Conservation (phyloP, 2,113 vertebrate genomes). For the Tenrec ecaudatus region DNA sequence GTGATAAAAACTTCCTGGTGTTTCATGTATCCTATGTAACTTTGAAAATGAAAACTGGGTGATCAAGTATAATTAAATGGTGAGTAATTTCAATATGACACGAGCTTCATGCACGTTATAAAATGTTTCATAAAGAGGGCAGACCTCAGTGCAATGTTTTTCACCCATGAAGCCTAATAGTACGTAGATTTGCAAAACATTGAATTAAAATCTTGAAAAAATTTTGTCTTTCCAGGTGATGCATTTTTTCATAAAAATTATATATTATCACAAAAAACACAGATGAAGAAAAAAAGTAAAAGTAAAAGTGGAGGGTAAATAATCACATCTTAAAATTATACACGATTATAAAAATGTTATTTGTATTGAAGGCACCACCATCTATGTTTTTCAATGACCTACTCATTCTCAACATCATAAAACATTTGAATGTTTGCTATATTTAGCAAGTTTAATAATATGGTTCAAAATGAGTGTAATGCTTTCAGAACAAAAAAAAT, state of each 20-base stretch:
- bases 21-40: constrained; percentile 71
- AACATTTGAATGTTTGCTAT: neutral
- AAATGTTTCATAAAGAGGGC: constrained; percentile 82
- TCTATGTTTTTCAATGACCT: neutral
- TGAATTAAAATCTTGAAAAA: constrained; percentile 70
- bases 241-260: constrained; percentile 55
- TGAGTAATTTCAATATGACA: constrained; percentile 64
- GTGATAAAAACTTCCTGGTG: constrained; percentile 75
- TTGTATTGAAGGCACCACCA: neutral
- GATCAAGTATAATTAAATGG: constrained; percentile 81
- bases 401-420: neutral
- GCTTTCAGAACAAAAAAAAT: neutral
- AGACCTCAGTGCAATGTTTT: constrained; percentile 47
- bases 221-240: constrained; percentile 78
- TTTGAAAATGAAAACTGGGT: constrained; percentile 76
- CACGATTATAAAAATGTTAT: neutral
- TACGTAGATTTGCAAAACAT: constrained; percentile 72
- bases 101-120: constrained; percentile 70
- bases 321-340: constrained; percentile 63
- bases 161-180: constrained; percentile 13
- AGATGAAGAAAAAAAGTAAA: constrained; percentile 62
- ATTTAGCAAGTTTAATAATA: neutral
- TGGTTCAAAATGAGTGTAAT: neutral
- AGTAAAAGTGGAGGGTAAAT: constrained; percentile 61
- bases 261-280: neutral